These are phyloP conservation scores for Sinhomidia bicolor DNA, from an alignment of 2,888 invertebrate species.

Conservation along the genomic window DNA sequence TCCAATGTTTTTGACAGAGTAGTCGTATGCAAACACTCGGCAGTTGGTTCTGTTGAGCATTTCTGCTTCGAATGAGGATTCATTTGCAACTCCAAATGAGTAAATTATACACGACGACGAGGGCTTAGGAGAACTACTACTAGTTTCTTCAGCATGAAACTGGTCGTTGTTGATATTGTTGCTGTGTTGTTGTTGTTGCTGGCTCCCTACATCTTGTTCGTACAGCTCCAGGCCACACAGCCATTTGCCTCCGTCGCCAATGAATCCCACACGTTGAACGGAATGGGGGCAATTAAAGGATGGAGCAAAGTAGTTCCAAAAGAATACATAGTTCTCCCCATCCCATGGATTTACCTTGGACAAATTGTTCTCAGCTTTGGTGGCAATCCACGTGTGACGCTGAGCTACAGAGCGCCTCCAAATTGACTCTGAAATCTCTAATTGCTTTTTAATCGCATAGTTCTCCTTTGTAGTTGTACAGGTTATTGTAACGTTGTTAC, in stretches of 20 bases:
- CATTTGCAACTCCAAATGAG: conserved; percentile 69
- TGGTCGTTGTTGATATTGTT: neutral
- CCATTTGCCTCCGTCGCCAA: conserved; percentile 72
- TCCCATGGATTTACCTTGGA: conserved; percentile 51
- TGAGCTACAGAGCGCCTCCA: conserved; percentile 54
- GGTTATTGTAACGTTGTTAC: neutral
- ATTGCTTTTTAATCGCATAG: conserved; percentile 50
- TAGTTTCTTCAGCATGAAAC: neutral
- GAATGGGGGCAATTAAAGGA: conserved; percentile 69
- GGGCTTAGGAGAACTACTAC: neutral
- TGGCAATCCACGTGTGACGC: conserved; percentile 47
- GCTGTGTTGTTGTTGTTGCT: neutral
- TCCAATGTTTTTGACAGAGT: conserved; percentile 61
- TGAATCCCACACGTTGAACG: conserved; percentile 59
- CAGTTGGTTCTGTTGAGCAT: conserved; percentile 62
- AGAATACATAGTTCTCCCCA: conserved; percentile 51
- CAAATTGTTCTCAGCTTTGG: conserved; percentile 41
- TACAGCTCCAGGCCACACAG: conserved; percentile 64
- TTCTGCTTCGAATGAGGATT: conserved; percentile 70
- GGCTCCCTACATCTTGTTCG: conserved; percentile 2
- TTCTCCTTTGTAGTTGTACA: neutral
- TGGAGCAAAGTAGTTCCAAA: conserved; percentile 68
- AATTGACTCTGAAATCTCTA: conserved; percentile 52
- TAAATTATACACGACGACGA: conserved; percentile 70
- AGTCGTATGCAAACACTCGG: conserved; percentile 64